phyloP scores from a whole-genome alignment of 2,113 vertebrate genomes.

The Bubo bubo region DNA sequence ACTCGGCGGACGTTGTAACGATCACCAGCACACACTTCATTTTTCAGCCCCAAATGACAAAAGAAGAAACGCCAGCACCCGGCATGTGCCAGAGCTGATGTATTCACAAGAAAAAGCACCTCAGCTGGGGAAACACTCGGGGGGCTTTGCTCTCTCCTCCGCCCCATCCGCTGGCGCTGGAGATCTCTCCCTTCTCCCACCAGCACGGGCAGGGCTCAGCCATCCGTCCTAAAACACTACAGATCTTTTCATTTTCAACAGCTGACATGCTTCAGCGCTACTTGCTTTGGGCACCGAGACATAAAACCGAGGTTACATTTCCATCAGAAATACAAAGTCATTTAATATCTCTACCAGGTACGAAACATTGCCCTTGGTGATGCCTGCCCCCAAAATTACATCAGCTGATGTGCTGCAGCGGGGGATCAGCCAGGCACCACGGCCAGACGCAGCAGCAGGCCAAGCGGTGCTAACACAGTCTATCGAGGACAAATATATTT shows the following conservation, averaged over 20 bases:
- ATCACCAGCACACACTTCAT: not conserved
- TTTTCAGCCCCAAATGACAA: not conserved
- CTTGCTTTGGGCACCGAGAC: not conserved
- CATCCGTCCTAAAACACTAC: rapidly evolving
- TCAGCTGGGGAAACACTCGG: not conserved
- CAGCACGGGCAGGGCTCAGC: not conserved
- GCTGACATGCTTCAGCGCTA: not conserved
- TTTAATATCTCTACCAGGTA: not conserved
- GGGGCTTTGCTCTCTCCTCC: not conserved
- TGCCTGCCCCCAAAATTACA: not conserved
- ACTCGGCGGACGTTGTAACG: rapidly evolving
- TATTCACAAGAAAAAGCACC: not conserved
- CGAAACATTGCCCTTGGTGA: not conserved
- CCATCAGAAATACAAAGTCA: rapidly evolving
- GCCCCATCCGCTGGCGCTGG: not conserved
- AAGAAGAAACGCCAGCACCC: not conserved
- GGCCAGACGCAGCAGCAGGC: not conserved
- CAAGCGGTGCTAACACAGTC: rapidly evolving
- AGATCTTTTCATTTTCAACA: rapidly evolving
- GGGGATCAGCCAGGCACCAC: not conserved
- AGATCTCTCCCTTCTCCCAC: not conserved
- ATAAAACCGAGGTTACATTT: not conserved
- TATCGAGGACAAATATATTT: rapidly evolving
- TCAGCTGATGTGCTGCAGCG: not conserved
- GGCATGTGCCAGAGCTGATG: rapidly evolving